A percentile compares a stretch with the other conserved stretches of the same genome.
Conservation (phyloP, 2,888 invertebrate genomes). For the Caenorhabditis plicata region DNA sequence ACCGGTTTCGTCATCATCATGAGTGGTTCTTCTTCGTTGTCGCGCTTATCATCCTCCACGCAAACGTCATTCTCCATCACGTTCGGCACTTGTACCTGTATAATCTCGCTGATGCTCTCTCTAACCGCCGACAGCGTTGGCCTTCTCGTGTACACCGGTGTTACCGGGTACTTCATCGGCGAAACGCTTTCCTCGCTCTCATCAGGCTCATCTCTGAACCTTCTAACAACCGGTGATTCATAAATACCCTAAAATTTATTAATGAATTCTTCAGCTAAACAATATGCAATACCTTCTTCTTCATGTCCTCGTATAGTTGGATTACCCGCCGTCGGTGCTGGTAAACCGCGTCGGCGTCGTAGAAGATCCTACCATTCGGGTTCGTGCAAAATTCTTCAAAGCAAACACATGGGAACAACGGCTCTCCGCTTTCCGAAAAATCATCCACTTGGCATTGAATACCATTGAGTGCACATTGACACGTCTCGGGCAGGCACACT, state of each 20-base stretch:
- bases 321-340: slow-evolving; percentile 10
- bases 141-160: slow-evolving; percentile 19
- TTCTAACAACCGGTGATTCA: slow-evolving; percentile 18
- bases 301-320: slow-evolving; percentile 7
- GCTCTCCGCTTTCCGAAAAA: too few relatives aligned
- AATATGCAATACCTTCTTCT: slow-evolving; percentile 5
- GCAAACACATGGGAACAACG: slow-evolving; percentile 20
- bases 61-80: slow-evolving; percentile 15
- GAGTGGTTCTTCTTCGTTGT: too few relatives aligned
- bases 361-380: slow-evolving; percentile 24
- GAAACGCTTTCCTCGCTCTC: slow-evolving; percentile 9
- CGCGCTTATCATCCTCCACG: slow-evolving; percentile 8
- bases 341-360: slow-evolving; percentile 13
- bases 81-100: not conserved
- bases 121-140: slow-evolving; percentile 20
- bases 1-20: too few relatives aligned
- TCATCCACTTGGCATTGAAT: slow-evolving; percentile 38
- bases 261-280: not conserved
- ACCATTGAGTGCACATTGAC: slow-evolving; percentile 31
- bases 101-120: slow-evolving; percentile 13
- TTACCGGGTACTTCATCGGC: slow-evolving; percentile 20
- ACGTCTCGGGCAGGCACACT: slow-evolving; percentile 34
- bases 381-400: slow-evolving; percentile 10
- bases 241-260: slow-evolving; percentile 4
- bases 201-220: slow-evolving; percentile 18